These are phyloP conservation scores for Epinephelus malabaricus DNA, from an alignment of 2,797 vertebrate species.

Conservation along the genomic window DNA sequence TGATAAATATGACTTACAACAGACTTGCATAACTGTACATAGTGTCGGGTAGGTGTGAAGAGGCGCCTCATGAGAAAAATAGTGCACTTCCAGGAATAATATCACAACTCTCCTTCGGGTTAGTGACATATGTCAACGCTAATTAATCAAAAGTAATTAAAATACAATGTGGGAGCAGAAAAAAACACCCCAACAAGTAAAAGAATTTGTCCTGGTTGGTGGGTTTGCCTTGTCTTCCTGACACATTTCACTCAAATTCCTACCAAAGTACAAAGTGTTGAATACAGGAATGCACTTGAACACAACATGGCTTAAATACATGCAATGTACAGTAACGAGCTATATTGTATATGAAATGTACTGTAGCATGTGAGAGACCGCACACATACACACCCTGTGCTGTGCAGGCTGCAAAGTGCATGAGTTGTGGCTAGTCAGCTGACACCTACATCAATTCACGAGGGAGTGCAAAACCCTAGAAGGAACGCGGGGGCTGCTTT, in stretches of 20 bases:
- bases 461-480: constrained; percentile 69
- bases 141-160: constrained; percentile 5
- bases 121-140: neutral
- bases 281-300: neutral
- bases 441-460: constrained; percentile 78
- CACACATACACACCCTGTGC: constrained; percentile 2
- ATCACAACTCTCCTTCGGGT: neutral
- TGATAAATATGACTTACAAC: neutral
- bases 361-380: constrained; percentile 22
- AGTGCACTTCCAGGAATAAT: constrained; percentile 30
- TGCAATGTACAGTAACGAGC: neutral
- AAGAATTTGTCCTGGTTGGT: neutral
- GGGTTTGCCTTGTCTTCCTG: neutral
- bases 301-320: neutral
- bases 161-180: neutral
- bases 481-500: constrained; percentile 63
- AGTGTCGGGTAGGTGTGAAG: constrained; percentile 5
- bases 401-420: constrained; percentile 41
- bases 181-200: neutral
- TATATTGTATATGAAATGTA: neutral
- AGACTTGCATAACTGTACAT: neutral
- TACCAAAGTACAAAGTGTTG: no score
- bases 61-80: constrained; percentile 14
- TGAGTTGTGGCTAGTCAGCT: constrained; percentile 78
- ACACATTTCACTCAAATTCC: neutral